Evolutionary conservation across 2,888 invertebrate genomes (phyloP).

Genomic region (Apamea epomidion): DNA sequence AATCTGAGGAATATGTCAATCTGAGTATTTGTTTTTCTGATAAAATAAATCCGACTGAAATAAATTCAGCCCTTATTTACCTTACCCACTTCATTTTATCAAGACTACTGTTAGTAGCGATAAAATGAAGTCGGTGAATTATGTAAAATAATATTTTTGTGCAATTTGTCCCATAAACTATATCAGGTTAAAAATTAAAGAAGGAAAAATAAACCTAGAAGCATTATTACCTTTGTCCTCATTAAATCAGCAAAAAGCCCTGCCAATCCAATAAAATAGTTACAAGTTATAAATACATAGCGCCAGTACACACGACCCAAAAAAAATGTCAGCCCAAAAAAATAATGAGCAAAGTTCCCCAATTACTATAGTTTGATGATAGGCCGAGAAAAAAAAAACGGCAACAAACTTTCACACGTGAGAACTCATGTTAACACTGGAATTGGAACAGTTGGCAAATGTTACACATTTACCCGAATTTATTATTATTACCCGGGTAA

Average conservation of each 20-base stretch:
- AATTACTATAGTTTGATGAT: slow-evolving; percentile 87
- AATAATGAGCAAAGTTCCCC: slow-evolving; percentile 89
- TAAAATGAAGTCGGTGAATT: background rate
- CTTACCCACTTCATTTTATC: too few species aligned
- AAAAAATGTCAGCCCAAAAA: slow-evolving; percentile 81
- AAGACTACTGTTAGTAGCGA: background rate
- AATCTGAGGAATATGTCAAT: background rate
- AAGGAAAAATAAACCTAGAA: background rate
- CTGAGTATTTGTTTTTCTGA: background rate
- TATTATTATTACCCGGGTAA: slow-evolving; percentile 61
- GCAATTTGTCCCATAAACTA: background rate
- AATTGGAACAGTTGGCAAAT: slow-evolving; percentile 59
- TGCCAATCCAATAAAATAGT: background rate
- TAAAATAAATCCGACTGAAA: background rate
- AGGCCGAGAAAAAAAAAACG: slow-evolving; percentile 75
- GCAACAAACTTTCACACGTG: slow-evolving; percentile 72
- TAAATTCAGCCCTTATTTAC: background rate
- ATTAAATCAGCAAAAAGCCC: background rate
- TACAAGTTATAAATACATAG: slow-evolving; percentile 21
- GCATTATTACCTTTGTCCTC: background rate
- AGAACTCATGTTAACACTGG: slow-evolving; percentile 66
- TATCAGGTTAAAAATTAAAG: background rate
- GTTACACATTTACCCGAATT: slow-evolving; percentile 63
- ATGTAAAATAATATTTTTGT: background rate
- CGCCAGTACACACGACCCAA: slow-evolving; percentile 46